Base-by-base conservation (phyloP, 2,113 vertebrate species). In the Dicentrarchus labrax region DNA sequence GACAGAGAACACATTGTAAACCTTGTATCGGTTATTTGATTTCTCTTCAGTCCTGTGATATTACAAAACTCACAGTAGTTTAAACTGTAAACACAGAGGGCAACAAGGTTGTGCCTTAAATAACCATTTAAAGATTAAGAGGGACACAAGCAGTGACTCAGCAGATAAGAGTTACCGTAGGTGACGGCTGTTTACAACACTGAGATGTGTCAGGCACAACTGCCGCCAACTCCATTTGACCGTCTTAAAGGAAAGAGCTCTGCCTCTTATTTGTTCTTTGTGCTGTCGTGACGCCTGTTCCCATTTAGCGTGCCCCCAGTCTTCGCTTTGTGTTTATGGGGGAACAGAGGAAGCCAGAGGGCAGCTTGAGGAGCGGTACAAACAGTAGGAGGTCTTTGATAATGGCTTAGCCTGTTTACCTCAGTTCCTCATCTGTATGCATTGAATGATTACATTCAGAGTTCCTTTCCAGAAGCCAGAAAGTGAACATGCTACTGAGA, bases 381-480 rank as follows among this genome's bases (percentile, higher is more conserved):
- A 79, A 60, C 77, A 78, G 70, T 39, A 78, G 87, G 88, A 64
- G 12, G 86, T 67, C 38, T 87, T 86, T 83, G 59, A 86, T 78
- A 65, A 79, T 72, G 30, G 66, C 47, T 54, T 4, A 16, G 75
- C 17, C 22, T 53, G 78, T 80, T 77, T 83, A 75, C 72, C 54
- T 72, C 65, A 24, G 48, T 16, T 82, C 56, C 77, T 82, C 82
- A 84, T 85, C 66, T 78, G 51, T 62, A 78, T 85, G 70, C 72
- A 56, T 19, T 78, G 41, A 78, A 65, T 41, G 36, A 86, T 70
- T 80, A 68, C 38, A 70, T 75, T 74, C 54, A 72, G 39, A 48
- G 47, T 8, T 36, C 45, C 1, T 71, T 80, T 82, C 47, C 24
- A 57, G 56, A 30, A 64, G 43, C 53, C 10, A 36, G 12, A 66